Percentiles rank a stretch among this genome's conserved stretches.
Conservation (phyloP, 2,888 invertebrate species). For the Apamea anceps region DNA sequence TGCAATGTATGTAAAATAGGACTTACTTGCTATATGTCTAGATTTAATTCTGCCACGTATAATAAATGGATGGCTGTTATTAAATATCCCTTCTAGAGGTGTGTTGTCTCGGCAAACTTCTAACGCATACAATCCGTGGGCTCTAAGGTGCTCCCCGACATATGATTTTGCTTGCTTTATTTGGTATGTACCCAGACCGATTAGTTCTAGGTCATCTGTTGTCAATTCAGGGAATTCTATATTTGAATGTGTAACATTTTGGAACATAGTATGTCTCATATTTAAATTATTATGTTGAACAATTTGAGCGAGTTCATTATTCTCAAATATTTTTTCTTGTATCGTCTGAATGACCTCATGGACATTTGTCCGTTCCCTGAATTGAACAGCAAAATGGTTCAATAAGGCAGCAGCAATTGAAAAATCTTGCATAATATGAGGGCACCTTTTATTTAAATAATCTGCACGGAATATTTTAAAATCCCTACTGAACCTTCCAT, state of each 20-base stretch:
- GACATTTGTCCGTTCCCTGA: conserved; percentile 1
- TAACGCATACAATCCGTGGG: background rate
- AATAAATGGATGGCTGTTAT: background rate
- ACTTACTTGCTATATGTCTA: conserved; percentile 5
- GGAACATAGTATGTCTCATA: conserved; percentile 1
- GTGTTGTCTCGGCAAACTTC: background rate
- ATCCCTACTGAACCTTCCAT: background rate
- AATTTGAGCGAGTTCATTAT: background rate
- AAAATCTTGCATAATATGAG: conserved; percentile 8
- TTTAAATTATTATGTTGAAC: background rate
- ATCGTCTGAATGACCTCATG: background rate
- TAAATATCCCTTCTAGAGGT: conserved; percentile 4
- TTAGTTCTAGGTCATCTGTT: no score
- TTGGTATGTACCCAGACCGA: no score
- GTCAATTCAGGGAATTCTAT: no score
- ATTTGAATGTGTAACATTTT: conserved; percentile 2
- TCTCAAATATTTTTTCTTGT: background rate
- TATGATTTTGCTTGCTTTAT: no score
- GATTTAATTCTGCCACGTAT: conserved; percentile 19
- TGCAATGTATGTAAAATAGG: conserved; percentile 6
- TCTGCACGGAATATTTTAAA: conserved; percentile 12
- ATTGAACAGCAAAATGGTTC: conserved; percentile 11
- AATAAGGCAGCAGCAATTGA: conserved; percentile 4
- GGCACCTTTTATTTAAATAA: background rate
- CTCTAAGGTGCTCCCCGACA: no score